Conservation (phyloP, 2,888 invertebrate species). For the Platerodrilus igneus region DNA sequence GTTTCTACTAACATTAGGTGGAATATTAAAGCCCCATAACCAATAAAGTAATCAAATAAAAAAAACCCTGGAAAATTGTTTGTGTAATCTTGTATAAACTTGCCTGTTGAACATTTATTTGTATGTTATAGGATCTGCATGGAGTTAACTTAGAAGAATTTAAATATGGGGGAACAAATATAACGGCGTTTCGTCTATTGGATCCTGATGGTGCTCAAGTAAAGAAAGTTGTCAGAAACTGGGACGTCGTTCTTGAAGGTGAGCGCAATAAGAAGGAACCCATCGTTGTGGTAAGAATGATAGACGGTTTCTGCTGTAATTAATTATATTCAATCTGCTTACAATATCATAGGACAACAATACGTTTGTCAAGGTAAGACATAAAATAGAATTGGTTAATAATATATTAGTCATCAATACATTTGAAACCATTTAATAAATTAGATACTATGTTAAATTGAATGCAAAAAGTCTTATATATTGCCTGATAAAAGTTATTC, state of each 20-base stretch:
- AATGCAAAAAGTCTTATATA: too few relatives aligned
- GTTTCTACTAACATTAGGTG: too few relatives aligned
- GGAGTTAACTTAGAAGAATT: slow-evolving; percentile 91
- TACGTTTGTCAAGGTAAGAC: slow-evolving; percentile 66
- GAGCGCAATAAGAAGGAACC: slow-evolving; percentile 25
- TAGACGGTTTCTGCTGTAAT: too few relatives aligned
- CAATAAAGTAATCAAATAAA: too few relatives aligned
- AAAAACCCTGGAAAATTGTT: too few relatives aligned
- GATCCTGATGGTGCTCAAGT: slow-evolving; percentile 80
- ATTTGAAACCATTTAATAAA: too few relatives aligned
- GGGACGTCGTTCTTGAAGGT: slow-evolving; percentile 26
- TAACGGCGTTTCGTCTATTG: slow-evolving; percentile 86
- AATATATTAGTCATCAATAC: too few relatives aligned
- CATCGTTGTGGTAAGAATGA: slow-evolving; percentile 15
- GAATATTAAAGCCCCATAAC: too few relatives aligned
- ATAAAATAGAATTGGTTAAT: not conserved
- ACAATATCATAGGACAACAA: slow-evolving; percentile 56
- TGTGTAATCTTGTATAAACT: too few relatives aligned
- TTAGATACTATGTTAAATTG: too few relatives aligned
- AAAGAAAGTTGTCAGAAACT: slow-evolving; percentile 47
- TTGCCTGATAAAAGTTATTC: too few relatives aligned
- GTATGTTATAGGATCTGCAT: slow-evolving; percentile 86
- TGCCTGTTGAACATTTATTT: too few relatives aligned
- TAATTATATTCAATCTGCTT: slow-evolving; percentile 2
- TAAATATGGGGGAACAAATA: slow-evolving; percentile 91